A percentile compares a stretch with the other conserved stretches of the same genome.
Conservation (phyloP, 2,113 vertebrate genomes). For the Aviceda subcristata region DNA sequence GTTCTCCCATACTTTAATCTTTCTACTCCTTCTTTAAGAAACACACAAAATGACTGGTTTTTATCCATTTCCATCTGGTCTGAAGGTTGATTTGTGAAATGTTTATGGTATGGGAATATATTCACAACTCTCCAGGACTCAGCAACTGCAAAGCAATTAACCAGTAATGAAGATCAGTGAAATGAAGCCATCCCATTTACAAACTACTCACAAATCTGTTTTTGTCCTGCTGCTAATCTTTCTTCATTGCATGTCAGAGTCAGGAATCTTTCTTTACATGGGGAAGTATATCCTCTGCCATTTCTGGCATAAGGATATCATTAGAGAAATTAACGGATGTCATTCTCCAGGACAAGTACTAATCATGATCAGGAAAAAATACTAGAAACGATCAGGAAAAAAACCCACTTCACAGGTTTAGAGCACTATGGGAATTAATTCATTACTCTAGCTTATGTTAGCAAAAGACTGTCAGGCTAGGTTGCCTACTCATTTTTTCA, state of each 20-base stretch:
- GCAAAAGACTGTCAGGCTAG: background rate
- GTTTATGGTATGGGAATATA: background rate
- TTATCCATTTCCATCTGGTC: background rate
- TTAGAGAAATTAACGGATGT: background rate
- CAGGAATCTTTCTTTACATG: background rate
- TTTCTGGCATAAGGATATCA: background rate
- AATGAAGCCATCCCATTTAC: background rate
- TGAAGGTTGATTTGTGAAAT: background rate
- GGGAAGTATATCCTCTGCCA: background rate
- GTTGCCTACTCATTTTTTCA: background rate
- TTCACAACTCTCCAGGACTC: background rate
- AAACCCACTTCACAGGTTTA: background rate
- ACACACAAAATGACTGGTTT: background rate
- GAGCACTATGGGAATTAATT: background rate
- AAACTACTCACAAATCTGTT: background rate
- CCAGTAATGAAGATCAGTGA: constrained; percentile 23
- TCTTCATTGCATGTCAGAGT: background rate
- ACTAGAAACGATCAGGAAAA: background rate
- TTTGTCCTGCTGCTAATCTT: background rate
- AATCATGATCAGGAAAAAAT: background rate
- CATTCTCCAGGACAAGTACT: background rate
- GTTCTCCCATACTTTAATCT: background rate
- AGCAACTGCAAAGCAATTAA: constrained; percentile 15
- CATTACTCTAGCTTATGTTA: background rate
- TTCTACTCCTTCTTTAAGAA: background rate